These are phyloP conservation scores for Meganola albula DNA, from an alignment of 2,888 invertebrate genomes.

Conservation along the genomic window DNA sequence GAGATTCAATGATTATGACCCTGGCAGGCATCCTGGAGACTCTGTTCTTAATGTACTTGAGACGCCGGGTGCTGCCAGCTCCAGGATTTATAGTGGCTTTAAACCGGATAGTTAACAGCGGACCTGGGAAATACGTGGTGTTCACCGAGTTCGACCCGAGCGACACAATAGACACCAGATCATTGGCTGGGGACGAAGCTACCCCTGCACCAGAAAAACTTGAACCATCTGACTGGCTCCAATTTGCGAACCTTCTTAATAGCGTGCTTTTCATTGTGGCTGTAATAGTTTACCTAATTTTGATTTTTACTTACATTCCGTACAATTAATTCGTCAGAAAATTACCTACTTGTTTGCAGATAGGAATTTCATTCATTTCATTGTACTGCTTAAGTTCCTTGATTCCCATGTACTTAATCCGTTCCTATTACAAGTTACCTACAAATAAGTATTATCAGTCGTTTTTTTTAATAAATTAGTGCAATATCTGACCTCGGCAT, in stretches of 20 bases:
- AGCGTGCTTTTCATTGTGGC: slow-evolving; percentile 49
- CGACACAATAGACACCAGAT: slow-evolving; percentile 38
- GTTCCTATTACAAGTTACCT: too few relatives aligned
- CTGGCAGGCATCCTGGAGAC: slow-evolving; percentile 53
- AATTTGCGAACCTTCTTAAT: slow-evolving; percentile 58
- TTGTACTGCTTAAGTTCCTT: too few relatives aligned
- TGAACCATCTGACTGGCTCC: slow-evolving; percentile 49
- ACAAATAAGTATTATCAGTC: too few relatives aligned
- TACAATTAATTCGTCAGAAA: slow-evolving; percentile 21
- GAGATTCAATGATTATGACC: slow-evolving; percentile 65
- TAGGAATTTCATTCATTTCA: too few relatives aligned
- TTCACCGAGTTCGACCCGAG: slow-evolving; percentile 66
- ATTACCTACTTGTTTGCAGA: too few relatives aligned
- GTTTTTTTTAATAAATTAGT: too few relatives aligned
- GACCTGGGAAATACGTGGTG: slow-evolving; percentile 60
- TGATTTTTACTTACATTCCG: slow-evolving; percentile 57
- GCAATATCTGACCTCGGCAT: slow-evolving; percentile 51
- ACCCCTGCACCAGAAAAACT: not conserved
- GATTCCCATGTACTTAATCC: too few relatives aligned
- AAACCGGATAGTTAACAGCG: slow-evolving; percentile 45
- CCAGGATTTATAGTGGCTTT: slow-evolving; percentile 51
- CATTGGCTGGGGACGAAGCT: slow-evolving; percentile 35
- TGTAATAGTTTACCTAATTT: slow-evolving; percentile 50
- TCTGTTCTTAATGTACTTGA: slow-evolving; percentile 51
- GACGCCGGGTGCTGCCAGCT: slow-evolving; percentile 41